These are phyloP conservation scores for Zaprionus kolodkinae DNA, from an alignment of 1,140 invertebrate genomes.

Conservation along the genomic window DNA sequence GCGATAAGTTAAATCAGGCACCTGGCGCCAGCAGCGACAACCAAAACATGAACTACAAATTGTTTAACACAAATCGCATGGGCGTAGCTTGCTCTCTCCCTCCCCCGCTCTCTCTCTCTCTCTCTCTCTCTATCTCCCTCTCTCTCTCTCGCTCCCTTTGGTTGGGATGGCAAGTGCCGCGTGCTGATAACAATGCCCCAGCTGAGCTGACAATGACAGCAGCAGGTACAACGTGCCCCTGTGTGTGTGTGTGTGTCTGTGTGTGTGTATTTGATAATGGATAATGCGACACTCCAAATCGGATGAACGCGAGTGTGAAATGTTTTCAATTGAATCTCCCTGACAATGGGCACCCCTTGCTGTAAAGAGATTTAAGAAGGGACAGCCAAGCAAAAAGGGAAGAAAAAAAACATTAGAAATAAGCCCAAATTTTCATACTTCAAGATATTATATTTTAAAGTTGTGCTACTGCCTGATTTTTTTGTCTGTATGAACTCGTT, in stretches of 20 bases:
- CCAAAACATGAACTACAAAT: conserved; percentile 77
- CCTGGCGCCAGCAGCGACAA: conserved; percentile 56
- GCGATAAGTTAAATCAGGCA: conserved; percentile 76
- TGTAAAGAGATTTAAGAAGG: not conserved
- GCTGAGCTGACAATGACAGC: conserved; percentile 27
- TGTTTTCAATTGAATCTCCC: conserved; percentile 20
- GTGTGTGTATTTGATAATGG: conserved; percentile 19
- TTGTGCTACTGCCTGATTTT: too few species aligned
- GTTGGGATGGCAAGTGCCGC: conserved; percentile 17
- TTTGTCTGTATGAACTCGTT: too few species aligned
- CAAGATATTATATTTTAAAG: not conserved
- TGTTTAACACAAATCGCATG: conserved; percentile 74
- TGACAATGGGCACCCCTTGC: not conserved
- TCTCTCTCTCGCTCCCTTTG: too few species aligned
- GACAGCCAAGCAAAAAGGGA: not conserved
- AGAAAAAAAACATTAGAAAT: not conserved
- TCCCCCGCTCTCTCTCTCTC: too few species aligned
- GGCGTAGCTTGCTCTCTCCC: not conserved
- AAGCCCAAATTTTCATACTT: not conserved
- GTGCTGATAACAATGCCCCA: conserved; percentile 20
- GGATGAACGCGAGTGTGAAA: conserved; percentile 2
- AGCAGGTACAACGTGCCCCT: conserved; percentile 4
- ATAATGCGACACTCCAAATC: conserved; percentile 12
- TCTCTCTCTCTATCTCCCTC: not conserved
- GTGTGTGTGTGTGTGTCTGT: too few species aligned